Evolutionary conservation across 2,797 vertebrate genomes (phyloP), one percentile per base, ranked within the genome.

Genomic region (Takifugu ocellatus): DNA sequence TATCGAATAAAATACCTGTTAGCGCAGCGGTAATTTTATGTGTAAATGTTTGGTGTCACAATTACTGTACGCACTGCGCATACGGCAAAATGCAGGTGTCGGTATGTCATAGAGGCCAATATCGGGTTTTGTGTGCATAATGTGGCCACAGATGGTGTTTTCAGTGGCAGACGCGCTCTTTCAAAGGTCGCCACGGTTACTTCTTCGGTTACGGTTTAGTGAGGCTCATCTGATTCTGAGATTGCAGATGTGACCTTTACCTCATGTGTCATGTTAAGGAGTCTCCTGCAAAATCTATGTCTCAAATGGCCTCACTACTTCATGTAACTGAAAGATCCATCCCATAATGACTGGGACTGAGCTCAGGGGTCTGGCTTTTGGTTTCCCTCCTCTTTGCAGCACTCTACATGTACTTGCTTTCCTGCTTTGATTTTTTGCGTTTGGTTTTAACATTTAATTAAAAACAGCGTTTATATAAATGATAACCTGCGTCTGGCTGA

Each of bases 271-370:
- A 43, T 55, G 2, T 50, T 25, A 61, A 24, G 52, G 14, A 59
- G 52, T 60, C 15, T 25, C 55, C 52, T 45, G 51, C 39, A 63
- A 49, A 72, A 59, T 60, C 50, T 46, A 15, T 58, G 42, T 48
- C 36, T 68, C 16, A 36, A 11, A 42, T 25, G 10, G 9, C 21
- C 24, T n/a, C 25, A 24, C 51, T 42, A 47, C 60, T 65, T 44
- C 39, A 36, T 44, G 42, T 39, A 9, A 46, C 12, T 25, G 21
- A 61, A 65, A 54, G 25, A 50, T 16, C 29, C 26, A 39, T 42
- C 7, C 44, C 24, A 59, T 56, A 25, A 0, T 1, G 5, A 33
- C 45, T 56, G 56, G 16, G 7, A 26, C 14, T 48, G 10, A 54
- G 21, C n/a, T 46, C 9, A 53, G 25, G 12, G 42, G 15, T 48